A percentile compares a stretch with the other conserved stretches of the same genome.
Conservation (phyloP, 2,888 invertebrate genomes). For the Steinernema scapterisci region DNA sequence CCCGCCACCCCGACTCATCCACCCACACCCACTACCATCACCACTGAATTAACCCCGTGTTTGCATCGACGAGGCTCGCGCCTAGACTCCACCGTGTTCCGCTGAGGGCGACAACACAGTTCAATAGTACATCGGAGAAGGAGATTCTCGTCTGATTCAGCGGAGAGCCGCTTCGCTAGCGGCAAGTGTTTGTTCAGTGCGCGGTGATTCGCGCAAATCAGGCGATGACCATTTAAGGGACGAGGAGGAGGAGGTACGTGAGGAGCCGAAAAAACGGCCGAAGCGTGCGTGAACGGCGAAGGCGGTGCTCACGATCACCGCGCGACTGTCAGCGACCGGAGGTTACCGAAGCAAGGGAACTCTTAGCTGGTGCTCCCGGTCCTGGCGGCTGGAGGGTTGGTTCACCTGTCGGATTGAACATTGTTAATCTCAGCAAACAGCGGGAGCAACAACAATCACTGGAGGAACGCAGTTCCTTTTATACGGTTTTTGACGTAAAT, state of each 20-base stretch:
- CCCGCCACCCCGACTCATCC: not conserved
- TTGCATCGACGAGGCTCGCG: not conserved
- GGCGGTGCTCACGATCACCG: not conserved
- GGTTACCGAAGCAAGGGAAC: no score
- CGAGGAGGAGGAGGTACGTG: not conserved
- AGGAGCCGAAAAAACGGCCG: constrained; percentile 22
- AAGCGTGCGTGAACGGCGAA: constrained; percentile 13
- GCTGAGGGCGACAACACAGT: not conserved
- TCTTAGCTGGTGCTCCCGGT: no score
- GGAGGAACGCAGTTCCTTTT: no score
- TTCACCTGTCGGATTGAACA: no score
- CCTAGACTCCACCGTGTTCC: not conserved
- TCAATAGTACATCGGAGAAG: not conserved
- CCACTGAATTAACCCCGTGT: constrained; percentile 8
- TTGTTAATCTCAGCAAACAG: no score
- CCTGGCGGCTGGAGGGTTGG: no score
- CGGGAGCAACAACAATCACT: no score
- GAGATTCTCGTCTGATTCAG: constrained; percentile 14
- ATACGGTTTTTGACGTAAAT: no score
- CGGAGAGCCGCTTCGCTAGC: not conserved
- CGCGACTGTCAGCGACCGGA: not conserved
- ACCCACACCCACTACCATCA: constrained; percentile 3
- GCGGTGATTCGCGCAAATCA: not conserved
- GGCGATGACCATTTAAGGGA: constrained; percentile 32
- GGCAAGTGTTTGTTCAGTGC: not conserved